Evolutionary conservation across 2,113 vertebrate species (phyloP).

Genomic region (Strix uralensis): DNA sequence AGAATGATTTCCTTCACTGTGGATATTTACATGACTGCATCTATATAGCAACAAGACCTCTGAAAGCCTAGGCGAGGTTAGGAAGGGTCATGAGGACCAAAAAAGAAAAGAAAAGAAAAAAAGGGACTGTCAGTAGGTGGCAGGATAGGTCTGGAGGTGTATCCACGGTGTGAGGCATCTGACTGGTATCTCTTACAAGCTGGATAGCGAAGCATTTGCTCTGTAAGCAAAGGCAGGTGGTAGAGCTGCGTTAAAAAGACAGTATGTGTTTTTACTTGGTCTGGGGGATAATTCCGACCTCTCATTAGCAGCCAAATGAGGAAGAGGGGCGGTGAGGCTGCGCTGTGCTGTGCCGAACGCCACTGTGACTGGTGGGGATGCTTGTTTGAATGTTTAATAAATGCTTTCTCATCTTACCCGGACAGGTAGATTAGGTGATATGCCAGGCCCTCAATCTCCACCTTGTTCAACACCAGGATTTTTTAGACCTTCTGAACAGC

Average conservation of each 20-base stretch:
- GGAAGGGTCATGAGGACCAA: neutral
- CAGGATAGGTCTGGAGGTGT: neutral
- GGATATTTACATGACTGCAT: neutral
- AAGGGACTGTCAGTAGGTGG: neutral
- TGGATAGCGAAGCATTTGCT: neutral
- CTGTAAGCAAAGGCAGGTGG: neutral
- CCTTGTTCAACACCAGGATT: neutral
- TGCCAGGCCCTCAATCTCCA: neutral
- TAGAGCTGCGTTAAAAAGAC: neutral
- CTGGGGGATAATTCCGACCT: neutral
- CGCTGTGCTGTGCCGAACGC: accelerated
- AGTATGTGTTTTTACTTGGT: neutral
- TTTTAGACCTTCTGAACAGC: neutral
- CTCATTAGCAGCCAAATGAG: neutral
- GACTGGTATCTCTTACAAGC: neutral
- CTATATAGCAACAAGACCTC: neutral
- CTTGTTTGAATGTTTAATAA: neutral
- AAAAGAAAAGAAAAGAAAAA: neutral
- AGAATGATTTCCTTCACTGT: neutral
- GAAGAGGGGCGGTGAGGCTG: neutral
- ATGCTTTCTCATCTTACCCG: neutral
- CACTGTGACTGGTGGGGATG: neutral
- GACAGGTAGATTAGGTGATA: neutral
- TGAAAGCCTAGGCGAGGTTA: neutral
- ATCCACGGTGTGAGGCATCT: neutral